Base-by-base conservation (phyloP, 2,113 vertebrate species). In the Gopherus flavomarginatus region DNA sequence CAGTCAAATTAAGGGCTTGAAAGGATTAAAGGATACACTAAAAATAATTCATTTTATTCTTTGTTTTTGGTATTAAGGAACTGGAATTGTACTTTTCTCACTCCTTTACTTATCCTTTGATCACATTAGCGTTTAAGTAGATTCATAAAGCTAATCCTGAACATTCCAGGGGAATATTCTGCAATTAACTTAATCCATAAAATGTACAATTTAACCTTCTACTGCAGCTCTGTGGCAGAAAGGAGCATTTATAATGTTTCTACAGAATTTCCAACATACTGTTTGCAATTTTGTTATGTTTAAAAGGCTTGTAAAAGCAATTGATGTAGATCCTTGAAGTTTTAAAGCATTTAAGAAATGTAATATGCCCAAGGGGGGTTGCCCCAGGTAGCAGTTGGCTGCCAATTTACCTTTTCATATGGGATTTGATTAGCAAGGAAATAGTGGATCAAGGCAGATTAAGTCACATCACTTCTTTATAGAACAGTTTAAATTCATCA, bases 91-190 rank as follows among this genome's bases (percentile, higher is more conserved):
- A 83, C 52, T 95, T 91, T 90, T 86, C 82, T 95, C 82, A 57
- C n/a, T 87, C 69, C 44, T 77, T 94, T 77, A 95, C 88, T n/a
- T 94, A 84, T 92, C 59, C 79, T 89, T 88, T 22, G 56, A 97
- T 96, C 95, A 94, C 90, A 96, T 93, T 72, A 81, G 78, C 94
- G 84, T 93, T 86, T 96, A 96, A 95, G 85, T 52, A 93, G 93
- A 87, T 98, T 97, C 97, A 86, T 93, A 90, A 95, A 91, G 84
- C 24, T 93, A 94, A 97, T 95, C 81, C 52, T 3, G 84, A 83
- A 92, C 85, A 88, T 97, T 96, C 90, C 90, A 95, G 42, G 87
- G 87, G 78, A 97, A 94, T 31, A 93, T 82, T 94, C 86, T 93
- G 62, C 72, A 93, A 93, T 95, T 94, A 94, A 85, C 29, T 95